Evolutionary conservation across 2,113 vertebrate genomes (phyloP).

Genomic region (Scopus umbretta): DNA sequence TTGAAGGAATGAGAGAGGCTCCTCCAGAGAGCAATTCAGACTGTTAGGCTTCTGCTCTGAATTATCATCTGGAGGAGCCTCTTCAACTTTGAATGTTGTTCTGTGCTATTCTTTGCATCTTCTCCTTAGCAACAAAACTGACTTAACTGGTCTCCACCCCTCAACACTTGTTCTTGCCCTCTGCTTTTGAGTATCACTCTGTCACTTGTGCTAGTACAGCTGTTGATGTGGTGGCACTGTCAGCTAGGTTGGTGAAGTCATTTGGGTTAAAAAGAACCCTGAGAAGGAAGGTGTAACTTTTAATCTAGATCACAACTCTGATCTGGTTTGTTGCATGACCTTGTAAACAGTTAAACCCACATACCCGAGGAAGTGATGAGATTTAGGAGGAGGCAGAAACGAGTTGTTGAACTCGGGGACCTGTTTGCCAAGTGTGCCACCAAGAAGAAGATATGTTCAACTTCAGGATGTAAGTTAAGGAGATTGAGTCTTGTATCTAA

Average conservation of each 20-base stretch:
- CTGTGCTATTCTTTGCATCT: conserved; percentile 34
- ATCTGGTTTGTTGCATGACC: neutral
- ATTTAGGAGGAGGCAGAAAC: neutral
- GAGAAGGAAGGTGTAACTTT: neutral
- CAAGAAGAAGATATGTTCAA: neutral
- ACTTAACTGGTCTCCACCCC: neutral
- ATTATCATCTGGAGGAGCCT: conserved; percentile 43
- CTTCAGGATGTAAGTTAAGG: neutral
- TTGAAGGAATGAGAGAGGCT: conserved; percentile 32
- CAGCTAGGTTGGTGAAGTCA: neutral
- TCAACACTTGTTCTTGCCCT: neutral
- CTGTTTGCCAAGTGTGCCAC: neutral
- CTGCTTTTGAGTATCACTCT: neutral
- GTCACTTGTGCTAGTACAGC: neutral
- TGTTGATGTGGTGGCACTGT: neutral
- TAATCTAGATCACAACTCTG: neutral
- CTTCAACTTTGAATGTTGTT: conserved; percentile 16
- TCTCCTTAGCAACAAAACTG: neutral
- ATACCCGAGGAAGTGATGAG: neutral
- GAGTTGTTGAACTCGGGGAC: neutral
- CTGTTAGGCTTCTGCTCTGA: conserved; percentile 42
- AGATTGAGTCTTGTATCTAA: neutral
- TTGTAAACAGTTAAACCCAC: neutral
- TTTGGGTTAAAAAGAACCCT: neutral
- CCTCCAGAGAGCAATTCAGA: conserved; percentile 44